phyloP scores from a whole-genome alignment of 2,888 invertebrate genomes.

The Zootermopsis nevadensis region DNA sequence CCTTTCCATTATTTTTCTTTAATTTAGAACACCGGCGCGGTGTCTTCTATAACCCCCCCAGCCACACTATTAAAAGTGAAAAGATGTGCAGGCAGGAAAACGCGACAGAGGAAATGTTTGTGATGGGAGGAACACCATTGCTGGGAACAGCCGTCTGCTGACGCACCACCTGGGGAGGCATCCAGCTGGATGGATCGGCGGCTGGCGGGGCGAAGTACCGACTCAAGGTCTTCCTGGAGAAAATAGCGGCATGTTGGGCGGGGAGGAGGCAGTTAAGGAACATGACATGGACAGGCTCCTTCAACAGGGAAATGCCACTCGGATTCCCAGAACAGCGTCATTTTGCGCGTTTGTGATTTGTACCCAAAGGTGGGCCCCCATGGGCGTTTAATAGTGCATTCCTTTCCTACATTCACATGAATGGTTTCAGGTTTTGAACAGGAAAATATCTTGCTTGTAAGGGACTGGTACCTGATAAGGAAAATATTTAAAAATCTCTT shows the following conservation, averaged over 20 bases:
- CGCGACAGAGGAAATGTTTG: not conserved
- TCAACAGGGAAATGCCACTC: slow-evolving; percentile 34
- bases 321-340: slow-evolving; percentile 19
- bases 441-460: too few relatives aligned
- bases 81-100: not conserved
- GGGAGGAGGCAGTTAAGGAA: slow-evolving; percentile 3
- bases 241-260: slow-evolving; percentile 24
- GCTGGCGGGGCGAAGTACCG: slow-evolving; percentile 48
- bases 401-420: too few relatives aligned
- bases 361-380: too few relatives aligned
- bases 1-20: too few relatives aligned
- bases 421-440: too few relatives aligned
- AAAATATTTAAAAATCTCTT: too few relatives aligned
- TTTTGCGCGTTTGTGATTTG: not conserved
- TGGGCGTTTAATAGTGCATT: too few relatives aligned
- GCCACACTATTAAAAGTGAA: not conserved
- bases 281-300: slow-evolving; percentile 16
- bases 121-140: not conserved
- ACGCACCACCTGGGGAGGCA: slow-evolving; percentile 45
- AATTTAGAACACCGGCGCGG: too few relatives aligned
- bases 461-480: too few relatives aligned
- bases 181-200: slow-evolving; percentile 40
- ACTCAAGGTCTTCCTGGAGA: slow-evolving; percentile 45
- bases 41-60: not conserved
- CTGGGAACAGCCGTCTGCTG: slow-evolving; percentile 38